Conservation (phyloP, 2,113 vertebrate genomes). For the Stigmatopora nigra region DNA sequence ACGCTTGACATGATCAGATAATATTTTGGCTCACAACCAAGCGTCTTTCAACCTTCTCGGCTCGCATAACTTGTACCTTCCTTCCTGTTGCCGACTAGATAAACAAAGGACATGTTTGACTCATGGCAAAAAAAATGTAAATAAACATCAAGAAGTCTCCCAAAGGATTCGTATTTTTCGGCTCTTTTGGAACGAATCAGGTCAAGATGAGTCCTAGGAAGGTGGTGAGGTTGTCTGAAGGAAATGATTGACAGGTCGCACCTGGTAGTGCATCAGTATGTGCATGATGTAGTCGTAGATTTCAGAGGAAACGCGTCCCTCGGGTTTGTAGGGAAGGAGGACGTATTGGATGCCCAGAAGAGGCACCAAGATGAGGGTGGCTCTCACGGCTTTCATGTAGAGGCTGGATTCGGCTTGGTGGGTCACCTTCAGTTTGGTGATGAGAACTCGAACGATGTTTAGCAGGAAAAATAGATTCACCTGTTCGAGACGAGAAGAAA, state of each 20-base stretch:
- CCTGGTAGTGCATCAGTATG: constrained; percentile 85
- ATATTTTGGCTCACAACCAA: constrained; percentile 23
- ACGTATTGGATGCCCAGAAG: constrained; percentile 93
- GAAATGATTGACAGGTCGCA: constrained; percentile 16
- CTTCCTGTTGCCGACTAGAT: constrained; percentile 42
- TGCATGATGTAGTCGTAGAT: constrained; percentile 94
- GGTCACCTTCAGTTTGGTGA: constrained; percentile 96
- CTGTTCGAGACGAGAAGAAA: constrained; percentile 53
- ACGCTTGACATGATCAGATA: constrained; percentile 36
- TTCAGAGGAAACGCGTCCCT: constrained; percentile 80
- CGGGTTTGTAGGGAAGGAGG: constrained; percentile 86
- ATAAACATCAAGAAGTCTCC: neutral
- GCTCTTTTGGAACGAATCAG: neutral
- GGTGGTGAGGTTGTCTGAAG: neutral
- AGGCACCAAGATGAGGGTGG: constrained; percentile 91
- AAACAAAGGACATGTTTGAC: constrained; percentile 29
- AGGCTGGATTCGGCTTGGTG: constrained; percentile 93
- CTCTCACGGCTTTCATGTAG: constrained; percentile 97
- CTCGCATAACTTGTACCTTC: constrained; percentile 38
- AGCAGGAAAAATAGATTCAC: constrained; percentile 95
- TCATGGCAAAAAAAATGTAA: neutral
- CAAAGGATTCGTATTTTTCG: no score
- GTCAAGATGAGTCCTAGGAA: neutral
- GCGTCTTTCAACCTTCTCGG: constrained; percentile 18
- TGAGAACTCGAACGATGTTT: constrained; percentile 94